Base-by-base conservation (phyloP, 2,113 vertebrate genomes). In the Carassius gibelio region DNA sequence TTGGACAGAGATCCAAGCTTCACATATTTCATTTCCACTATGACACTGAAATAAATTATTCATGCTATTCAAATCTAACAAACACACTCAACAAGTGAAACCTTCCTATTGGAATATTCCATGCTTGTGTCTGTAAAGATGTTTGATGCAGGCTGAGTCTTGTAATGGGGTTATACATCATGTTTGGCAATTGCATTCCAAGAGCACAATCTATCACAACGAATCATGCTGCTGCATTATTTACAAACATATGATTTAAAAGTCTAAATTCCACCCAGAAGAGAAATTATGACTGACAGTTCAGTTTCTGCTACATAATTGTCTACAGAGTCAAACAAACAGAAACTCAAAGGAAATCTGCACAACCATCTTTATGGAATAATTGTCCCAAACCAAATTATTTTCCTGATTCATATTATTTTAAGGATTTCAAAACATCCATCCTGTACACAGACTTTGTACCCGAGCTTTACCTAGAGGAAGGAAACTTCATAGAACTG, bases 201-300 rank as follows among this genome's bases (percentile, higher is more conserved):
- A 21, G 42, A 81, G 42, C 26, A 26, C 62, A 19, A 81, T 81
- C 42, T 50, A 81, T 81, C 79, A 81, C 62, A 50, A 34, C 30
- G 79, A 68, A 81, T 81, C 23, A 68, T 45, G 3, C 48, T 66
- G 15, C 79, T 68, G 61, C 52, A 81, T 81, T 81, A 81, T 81
- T 81, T 52, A 81, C 79, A 81, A 81, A 81, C 79, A 66, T 21
- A 68, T 81, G 62, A 81, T 81, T 81, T 81, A 68, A 23, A 81
- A 81, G 61, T 68, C 59, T 26, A 81, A 66, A 66, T 66, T 81
- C 23, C 79, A 26, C 42, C 61, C 15, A 34, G 79, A 81, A 81
- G n/a, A 59, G 34, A 52, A 59, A 78, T 59, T 9, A 78, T 78
- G 75, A 48, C 61, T 66, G 61, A 42, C 61, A 66, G 61, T 52